Evolutionary conservation across 2,113 vertebrate species (phyloP).

Genomic region (Cacatua alba): DNA sequence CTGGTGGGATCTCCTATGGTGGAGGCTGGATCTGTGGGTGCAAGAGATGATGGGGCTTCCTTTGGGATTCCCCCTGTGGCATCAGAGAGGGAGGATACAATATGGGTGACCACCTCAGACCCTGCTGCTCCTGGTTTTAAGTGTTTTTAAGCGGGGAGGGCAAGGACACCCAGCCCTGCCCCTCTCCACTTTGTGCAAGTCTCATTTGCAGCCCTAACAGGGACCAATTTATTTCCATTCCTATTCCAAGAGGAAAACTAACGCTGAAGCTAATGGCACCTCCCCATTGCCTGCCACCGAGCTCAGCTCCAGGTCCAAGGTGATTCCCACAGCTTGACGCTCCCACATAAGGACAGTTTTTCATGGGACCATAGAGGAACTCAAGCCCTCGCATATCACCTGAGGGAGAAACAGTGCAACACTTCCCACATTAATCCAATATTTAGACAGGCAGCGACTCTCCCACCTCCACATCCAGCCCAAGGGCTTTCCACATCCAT

Average conservation of each 20-base stretch:
- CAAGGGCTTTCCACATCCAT: accelerated
- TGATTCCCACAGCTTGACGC: accelerated
- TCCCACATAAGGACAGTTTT: not conserved
- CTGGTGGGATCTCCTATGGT: accelerated
- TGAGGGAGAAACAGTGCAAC: not conserved
- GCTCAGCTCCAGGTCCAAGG: not conserved
- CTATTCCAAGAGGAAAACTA: not conserved
- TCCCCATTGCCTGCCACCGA: too few species aligned
- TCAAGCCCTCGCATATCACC: not conserved
- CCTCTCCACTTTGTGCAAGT: not conserved
- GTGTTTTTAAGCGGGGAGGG: not conserved
- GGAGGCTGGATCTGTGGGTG: not conserved
- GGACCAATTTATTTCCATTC: not conserved
- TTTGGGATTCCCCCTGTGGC: not conserved
- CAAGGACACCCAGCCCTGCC: not conserved
- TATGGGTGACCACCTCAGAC: accelerated
- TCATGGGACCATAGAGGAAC: not conserved
- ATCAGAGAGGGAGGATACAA: too few species aligned
- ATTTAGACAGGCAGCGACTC: not conserved
- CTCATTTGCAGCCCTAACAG: not conserved
- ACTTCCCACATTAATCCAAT: accelerated
- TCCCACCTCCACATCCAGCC: not conserved
- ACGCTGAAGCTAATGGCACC: not conserved
- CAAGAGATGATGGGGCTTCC: not conserved
- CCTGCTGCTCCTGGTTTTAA: not conserved